phyloP scores from a whole-genome alignment of 2,888 invertebrate genomes.

The Heterodera filipjevi region DNA sequence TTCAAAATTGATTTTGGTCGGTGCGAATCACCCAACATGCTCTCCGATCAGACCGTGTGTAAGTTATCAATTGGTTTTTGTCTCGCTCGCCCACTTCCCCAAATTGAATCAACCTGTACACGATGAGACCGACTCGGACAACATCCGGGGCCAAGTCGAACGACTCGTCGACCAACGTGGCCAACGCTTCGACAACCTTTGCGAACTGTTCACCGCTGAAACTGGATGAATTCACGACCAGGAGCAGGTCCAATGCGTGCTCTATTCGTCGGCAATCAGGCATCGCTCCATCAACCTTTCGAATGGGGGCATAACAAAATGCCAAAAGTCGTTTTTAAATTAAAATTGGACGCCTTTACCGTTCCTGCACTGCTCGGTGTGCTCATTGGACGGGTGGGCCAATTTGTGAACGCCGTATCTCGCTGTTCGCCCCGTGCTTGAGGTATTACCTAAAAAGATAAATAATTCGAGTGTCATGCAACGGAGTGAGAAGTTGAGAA shows the following conservation, averaged over 20 bases:
- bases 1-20: no score
- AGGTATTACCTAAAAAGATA: not conserved
- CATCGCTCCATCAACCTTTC: constrained; percentile 8
- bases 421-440: not conserved
- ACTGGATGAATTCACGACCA: constrained; percentile 62
- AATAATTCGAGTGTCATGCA: no score
- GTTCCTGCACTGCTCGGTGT: not conserved
- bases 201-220: constrained; percentile 56
- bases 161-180: constrained; percentile 60
- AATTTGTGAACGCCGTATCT: not conserved
- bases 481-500: no score
- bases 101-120: constrained; percentile 50
- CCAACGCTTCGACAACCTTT: constrained; percentile 57
- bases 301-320: constrained; percentile 46
- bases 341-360: no score
- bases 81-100: no score
- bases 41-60: no score
- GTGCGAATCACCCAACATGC: no score
- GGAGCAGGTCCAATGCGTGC: constrained; percentile 57
- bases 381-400: constrained; percentile 16
- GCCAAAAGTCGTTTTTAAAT: no score
- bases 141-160: constrained; percentile 63
- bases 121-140: constrained; percentile 59
- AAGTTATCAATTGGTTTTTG: no score
- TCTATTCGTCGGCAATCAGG: constrained; percentile 49